phyloP scores from a whole-genome alignment of 2,888 invertebrate species.

The Aleiodes testaceus region DNA sequence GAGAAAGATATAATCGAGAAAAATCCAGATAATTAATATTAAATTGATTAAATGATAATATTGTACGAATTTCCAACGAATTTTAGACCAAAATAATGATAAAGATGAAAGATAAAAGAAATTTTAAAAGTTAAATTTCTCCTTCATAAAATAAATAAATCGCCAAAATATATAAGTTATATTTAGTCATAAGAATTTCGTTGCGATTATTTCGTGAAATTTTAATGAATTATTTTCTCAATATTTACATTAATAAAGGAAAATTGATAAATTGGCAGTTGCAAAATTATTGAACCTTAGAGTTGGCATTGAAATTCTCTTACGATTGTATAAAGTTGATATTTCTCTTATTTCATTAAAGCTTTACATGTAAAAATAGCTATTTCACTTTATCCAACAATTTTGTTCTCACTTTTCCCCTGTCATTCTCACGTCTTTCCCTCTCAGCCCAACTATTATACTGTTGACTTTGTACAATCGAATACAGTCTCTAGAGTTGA shows the following conservation, averaged over 20 bases:
- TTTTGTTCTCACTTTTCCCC: neutral
- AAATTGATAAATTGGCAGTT: slow-evolving; percentile 1
- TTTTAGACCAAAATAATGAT: slow-evolving; percentile 40
- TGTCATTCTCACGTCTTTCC: neutral
- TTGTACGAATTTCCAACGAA: slow-evolving; percentile 44
- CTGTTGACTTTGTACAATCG: slow-evolving; percentile 20
- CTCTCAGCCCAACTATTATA: neutral
- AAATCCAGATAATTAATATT: neutral
- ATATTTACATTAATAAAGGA: slow-evolving; percentile 15
- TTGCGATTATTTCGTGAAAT: slow-evolving; percentile 23
- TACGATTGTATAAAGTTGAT: slow-evolving; percentile 35
- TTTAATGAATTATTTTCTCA: slow-evolving; percentile 37
- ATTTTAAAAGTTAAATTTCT: neutral
- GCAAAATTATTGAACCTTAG: slow-evolving; percentile 42
- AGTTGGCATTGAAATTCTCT: slow-evolving; percentile 41
- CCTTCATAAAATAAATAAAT: neutral
- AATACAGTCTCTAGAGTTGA: neutral
- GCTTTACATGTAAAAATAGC: neutral
- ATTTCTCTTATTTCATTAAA: neutral
- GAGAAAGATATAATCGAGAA: neutral
- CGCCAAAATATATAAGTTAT: neutral
- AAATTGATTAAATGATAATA: slow-evolving; percentile 25
- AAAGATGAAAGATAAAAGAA: slow-evolving; percentile 27
- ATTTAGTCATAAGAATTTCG: neutral
- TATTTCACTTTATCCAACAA: neutral